Base-by-base conservation (phyloP, 1,140 invertebrate species). In the Sinella curviseta region DNA sequence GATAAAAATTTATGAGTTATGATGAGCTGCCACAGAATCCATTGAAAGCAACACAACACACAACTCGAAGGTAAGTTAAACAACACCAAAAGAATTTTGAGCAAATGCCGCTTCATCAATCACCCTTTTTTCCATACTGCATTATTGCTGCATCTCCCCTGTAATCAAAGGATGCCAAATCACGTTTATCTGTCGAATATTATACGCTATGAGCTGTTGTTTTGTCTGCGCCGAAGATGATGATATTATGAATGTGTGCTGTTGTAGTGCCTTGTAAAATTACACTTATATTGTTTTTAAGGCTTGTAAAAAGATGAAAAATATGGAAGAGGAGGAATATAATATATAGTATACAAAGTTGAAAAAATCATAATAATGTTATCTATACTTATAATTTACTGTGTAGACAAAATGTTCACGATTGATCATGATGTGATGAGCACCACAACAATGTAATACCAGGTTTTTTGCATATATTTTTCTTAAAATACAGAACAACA, bases 81-180 rank as follows among this genome's bases (percentile, higher is more conserved):
- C 55, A 33, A 33, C 65, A 70, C 12, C 30, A 70, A 70, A 24
- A 30, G 31, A 33, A 65, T 14, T 65, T 16, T 31, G 65, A 24
- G 12, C 12, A 70, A 70, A 70, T 70, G 65, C 65, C 65, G 65
- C 65, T 70, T 70, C 65, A 70, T 70, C 65, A 70, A 70, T 70
- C 65, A 70, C 31, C 65, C 39, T n/a, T n/a, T n/a, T n/a, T n/a
- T n/a, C n/a, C n/a, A n/a, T n/a, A n/a, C n/a, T n/a, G n/a, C n/a
- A n/a, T n/a, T 60, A 14, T 60, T 24, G 12, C 12, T 60, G 65
- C 65, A 70, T 70, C 26, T 70, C 12, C 65, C 65, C 26, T 70
- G 65, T 70, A 70, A 70, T 33, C 26, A 70, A 33, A 70, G 31
- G 65, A 70, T 70, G 24, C 65, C 65, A 70, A 70, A 70, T 70